These are phyloP conservation scores for Periophthalmodon schlosseri DNA, from an alignment of 2,113 vertebrate genomes.

Conservation along the genomic window DNA sequence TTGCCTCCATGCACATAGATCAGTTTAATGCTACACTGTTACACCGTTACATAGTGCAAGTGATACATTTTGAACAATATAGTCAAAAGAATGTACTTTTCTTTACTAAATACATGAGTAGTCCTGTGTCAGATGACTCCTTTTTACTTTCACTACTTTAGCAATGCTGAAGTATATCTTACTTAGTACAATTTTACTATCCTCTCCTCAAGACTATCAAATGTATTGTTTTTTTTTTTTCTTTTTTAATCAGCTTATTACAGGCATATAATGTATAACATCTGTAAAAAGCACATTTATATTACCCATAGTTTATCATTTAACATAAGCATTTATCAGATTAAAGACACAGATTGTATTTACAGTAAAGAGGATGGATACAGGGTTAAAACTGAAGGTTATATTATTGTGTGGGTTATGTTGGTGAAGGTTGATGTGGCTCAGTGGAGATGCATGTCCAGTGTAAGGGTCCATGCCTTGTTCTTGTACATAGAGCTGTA, in stretches of 20 bases:
- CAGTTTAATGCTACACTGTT: too few relatives aligned
- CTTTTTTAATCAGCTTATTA: not conserved
- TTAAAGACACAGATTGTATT: not conserved
- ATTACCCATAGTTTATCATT: not conserved
- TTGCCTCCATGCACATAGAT: too few relatives aligned
- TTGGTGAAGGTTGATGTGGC: not conserved
- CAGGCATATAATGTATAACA: not conserved
- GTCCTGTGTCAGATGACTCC: too few relatives aligned
- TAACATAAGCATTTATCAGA: conserved; percentile 1
- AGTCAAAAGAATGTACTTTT: too few relatives aligned
- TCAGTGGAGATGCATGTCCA: conserved; percentile 1
- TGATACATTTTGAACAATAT: too few relatives aligned
- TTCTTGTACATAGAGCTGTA: conserved; percentile 4
- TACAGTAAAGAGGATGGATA: not conserved
- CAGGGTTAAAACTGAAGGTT: not conserved
- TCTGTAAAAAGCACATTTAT: conserved; percentile 1
- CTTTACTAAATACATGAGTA: too few relatives aligned
- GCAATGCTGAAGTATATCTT: too few relatives aligned
- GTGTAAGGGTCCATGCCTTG: not conserved
- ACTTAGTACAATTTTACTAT: not conserved
- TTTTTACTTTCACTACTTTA: too few relatives aligned
- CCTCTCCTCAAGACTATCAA: not conserved
- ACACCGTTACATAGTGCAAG: too few relatives aligned
- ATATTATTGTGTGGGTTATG: not conserved
- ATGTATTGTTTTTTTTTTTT: not conserved